Percentiles rank a stretch among this genome's conserved stretches.
These are phyloP conservation scores for Orius laevigatus DNA, from an alignment of 1,140 invertebrate species.

Conservation along the genomic window DNA sequence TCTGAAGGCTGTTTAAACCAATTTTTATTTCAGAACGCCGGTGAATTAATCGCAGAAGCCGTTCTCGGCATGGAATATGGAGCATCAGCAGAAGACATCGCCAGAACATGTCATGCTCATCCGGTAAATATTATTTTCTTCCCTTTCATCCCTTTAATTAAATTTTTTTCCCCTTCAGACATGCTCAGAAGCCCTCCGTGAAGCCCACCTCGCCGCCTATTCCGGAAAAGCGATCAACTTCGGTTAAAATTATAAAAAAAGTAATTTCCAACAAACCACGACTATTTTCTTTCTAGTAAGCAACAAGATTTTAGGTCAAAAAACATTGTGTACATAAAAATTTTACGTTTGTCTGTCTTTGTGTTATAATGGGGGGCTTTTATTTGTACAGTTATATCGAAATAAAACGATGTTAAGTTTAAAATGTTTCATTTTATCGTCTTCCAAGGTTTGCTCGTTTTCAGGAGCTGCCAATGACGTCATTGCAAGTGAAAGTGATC, in stretches of 20 bases:
- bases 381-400: too few relatives aligned
- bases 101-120: slow-evolving; percentile 97
- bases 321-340: too few relatives aligned
- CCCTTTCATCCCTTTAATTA: background rate
- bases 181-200: slow-evolving; percentile 90
- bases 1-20: background rate
- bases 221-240: slow-evolving; percentile 98
- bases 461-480: too few relatives aligned
- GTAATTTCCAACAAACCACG: too few relatives aligned
- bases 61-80: slow-evolving; percentile 98
- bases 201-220: slow-evolving; percentile 90
- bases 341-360: too few relatives aligned
- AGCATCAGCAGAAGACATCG: slow-evolving; percentile 94
- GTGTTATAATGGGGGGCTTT: too few relatives aligned
- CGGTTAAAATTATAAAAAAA: slow-evolving; percentile 19
- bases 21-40: slow-evolving; percentile 45
- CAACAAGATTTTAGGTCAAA: too few relatives aligned
- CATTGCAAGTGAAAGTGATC: too few relatives aligned
- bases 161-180: slow-evolving; percentile 48
- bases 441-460: too few relatives aligned
- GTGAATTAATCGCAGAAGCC: slow-evolving; percentile 95
- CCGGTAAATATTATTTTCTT: slow-evolving; percentile 50
- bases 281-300: too few relatives aligned
- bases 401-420: too few relatives aligned
- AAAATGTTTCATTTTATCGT: too few relatives aligned